Percentiles rank a stretch among this genome's conserved stretches.
phyloP scores from a whole-genome alignment of 2,113 vertebrate species.

The Callionymus lyra region DNA sequence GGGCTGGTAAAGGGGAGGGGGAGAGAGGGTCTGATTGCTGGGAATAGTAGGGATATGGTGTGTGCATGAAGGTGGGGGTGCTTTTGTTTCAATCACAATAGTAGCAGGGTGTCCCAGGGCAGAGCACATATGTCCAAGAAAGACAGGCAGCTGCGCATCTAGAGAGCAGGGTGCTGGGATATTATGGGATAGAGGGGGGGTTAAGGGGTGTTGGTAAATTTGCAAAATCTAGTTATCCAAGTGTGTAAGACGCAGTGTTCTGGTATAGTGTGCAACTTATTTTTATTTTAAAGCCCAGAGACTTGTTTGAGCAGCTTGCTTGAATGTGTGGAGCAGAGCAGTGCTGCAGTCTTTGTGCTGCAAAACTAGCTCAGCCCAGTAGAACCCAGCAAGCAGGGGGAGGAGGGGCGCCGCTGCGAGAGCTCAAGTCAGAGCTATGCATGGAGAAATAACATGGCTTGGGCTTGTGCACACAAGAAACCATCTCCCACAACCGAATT shows the following conservation, averaged over 20 bases:
- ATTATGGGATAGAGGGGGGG: slow-evolving; percentile 14
- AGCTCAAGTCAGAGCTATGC: slow-evolving; percentile 26
- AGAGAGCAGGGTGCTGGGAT: slow-evolving; percentile 23
- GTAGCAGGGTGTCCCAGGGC: slow-evolving; percentile 52
- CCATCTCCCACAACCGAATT: slow-evolving; percentile 40
- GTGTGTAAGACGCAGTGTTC: too few species aligned
- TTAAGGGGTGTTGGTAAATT: too few species aligned
- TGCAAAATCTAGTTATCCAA: too few species aligned
- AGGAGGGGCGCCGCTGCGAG: slow-evolving; percentile 12
- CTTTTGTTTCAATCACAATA: slow-evolving; percentile 66
- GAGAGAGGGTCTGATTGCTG: slow-evolving; percentile 33
- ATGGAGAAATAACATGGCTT: slow-evolving; percentile 17
- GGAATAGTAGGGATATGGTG: slow-evolving; percentile 50
- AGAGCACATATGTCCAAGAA: slow-evolving; percentile 57
- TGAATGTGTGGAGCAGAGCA: slow-evolving; percentile 14
- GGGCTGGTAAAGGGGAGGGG: slow-evolving; percentile 10
- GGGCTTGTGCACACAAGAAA: slow-evolving; percentile 30
- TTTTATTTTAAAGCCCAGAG: background rate
- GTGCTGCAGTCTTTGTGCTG: slow-evolving; percentile 64
- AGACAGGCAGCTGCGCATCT: slow-evolving; percentile 56
- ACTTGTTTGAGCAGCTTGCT: too few species aligned
- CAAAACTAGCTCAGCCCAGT: slow-evolving; percentile 59
- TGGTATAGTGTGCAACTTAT: background rate
- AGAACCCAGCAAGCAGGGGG: slow-evolving; percentile 48
- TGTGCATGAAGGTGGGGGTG: slow-evolving; percentile 23